Evolutionary conservation across 2,797 vertebrate species (phyloP).

Genomic region (Hylomyscus alleni): DNA sequence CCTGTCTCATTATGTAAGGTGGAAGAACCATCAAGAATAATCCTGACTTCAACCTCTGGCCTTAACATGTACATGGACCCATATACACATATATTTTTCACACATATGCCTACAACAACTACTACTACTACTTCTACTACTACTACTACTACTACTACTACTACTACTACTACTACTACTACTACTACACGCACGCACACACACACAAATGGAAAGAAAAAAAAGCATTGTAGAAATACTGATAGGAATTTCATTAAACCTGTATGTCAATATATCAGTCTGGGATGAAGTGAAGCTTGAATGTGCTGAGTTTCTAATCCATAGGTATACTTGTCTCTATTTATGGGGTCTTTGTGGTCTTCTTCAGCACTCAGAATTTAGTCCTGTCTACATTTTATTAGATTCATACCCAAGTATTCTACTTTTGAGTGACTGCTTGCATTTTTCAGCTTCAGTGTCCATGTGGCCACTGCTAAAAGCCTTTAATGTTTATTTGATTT

Average conservation of each 20-base stretch:
- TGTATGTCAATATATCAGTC: neutral
- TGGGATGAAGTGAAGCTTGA: neutral
- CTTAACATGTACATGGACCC: neutral
- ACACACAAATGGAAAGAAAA: neutral
- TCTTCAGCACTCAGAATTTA: neutral
- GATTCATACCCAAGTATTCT: neutral
- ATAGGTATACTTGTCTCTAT: neutral
- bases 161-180: no score
- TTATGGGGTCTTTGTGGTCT: neutral
- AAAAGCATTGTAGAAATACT: neutral
- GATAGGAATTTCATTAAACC: neutral
- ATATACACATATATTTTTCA: neutral
- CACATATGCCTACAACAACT: neutral
- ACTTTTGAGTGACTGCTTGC: neutral
- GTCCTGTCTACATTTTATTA: neutral
- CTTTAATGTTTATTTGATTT: neutral
- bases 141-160: neutral
- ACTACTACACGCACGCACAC: neutral
- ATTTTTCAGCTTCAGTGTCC: constrained; percentile 1
- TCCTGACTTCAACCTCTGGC: neutral
- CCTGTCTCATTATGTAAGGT: neutral
- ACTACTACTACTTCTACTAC: no score
- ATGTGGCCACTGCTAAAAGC: neutral
- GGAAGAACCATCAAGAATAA: neutral
- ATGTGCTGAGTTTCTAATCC: neutral